Base-by-base conservation (phyloP, 2,797 vertebrate species). In the Sarcophilus harrisii region DNA sequence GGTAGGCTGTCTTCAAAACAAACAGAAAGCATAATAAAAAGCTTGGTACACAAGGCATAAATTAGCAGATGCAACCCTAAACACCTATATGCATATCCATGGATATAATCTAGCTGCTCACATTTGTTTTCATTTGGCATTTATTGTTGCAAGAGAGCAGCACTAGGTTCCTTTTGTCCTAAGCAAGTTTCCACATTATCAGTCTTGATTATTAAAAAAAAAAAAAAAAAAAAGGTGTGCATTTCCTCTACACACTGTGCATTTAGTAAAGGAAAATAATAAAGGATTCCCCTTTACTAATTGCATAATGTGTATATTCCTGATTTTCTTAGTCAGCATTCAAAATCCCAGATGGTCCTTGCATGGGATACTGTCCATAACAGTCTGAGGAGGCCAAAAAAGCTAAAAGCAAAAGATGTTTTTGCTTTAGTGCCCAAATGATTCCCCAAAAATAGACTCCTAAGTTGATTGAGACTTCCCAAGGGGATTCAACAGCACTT, bases 321-420 rank as follows among this genome's bases (percentile, higher is more conserved):
- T 87, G 3, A 13, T 58, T 55, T 2, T 93, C 57, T 32, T 30
- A 49, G 58, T 4, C 6, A 87, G 18, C 28, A 73, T n/a, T 89
- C 89, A 60, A 52, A 58, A 62, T 81, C 60, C 14, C 18, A 62
- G 45, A 87, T 3, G 12, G 57, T 66, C 21, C 11, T 90, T 21
- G 13, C 11, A 16, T 58, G 38, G 24, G 16, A 62, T 29, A 94
- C 24, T 57, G 90, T 27, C 13, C 38, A 54, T 11, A 96, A 59
- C 95, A 24, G 38, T 96, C 0, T 49, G 8, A 1, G 6, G 57
- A 90, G 93, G 14, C n/a, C 5, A 1, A 95, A 8, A 94, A 95
- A 95, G 81, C 28, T 10, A 62, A 93, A 92, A 90, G 28, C 24
- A 95, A 96, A 94, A 16, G 27, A 58, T 60, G 73, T 21, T 57